Evolutionary conservation across 1,140 invertebrate species (phyloP), one percentile per base, ranked within the genome.

Genomic region (Rhagoletis zephyria): DNA sequence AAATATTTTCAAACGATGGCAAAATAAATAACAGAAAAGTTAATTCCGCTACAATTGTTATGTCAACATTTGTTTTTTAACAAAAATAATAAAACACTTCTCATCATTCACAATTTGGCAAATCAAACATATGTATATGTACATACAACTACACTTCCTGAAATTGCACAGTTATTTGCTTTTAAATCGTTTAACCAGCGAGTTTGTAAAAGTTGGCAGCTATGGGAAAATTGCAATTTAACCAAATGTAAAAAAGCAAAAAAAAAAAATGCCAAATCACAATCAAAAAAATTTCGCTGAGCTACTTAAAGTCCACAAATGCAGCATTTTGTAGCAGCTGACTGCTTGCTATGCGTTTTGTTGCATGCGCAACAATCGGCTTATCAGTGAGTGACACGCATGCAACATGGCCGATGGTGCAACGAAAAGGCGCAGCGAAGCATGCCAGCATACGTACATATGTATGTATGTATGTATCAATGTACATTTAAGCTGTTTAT

Each of bases 231-330:
- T 6, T 81, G 19, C 74, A 81, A 30, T 51, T 51, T 45, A 42
- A 7, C 14, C 40, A 56, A 81, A 81, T 56, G 16, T 16, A 81
- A 56, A 77, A n/a, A 77, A 51, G 7, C n/a, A 81, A 81, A n/a
- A 16, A 30, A 67, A 65, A 87, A 77, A 67, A 67, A 51, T 16
- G 61, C 16, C 0, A 56, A 56, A 74, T 86, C 65, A 88, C 85
- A 87, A 63, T 30, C 9, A 85, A 89, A 88, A 89, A 87, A 81
- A 87, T 87, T 89, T 86, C 89, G 77, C 70, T 87, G 59, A n/a
- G 45, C 64, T 67, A 85, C 40, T 87, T 19, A 85, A 87, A 7
- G 60, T 67, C 85, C 12, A 77, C n/a, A 30, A 30, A 16, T 56
- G 48, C 74, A 81, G 16, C 16, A 81, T 30, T 19, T 56, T 14